Evolutionary conservation across 2,797 vertebrate species (phyloP), one percentile per base, ranked within the genome.

Genomic region (Phoeniculus purpureus): DNA sequence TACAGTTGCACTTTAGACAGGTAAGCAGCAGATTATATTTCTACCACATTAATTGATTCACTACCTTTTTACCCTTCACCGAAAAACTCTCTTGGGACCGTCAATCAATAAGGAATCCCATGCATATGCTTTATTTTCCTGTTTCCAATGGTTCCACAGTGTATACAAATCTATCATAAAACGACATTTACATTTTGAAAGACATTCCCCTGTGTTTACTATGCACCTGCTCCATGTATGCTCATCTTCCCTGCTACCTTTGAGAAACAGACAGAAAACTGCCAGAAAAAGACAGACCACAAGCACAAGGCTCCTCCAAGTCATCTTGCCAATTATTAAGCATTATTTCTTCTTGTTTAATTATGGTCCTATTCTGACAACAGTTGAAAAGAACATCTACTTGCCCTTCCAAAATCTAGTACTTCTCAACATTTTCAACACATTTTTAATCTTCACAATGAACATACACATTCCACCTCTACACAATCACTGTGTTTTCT

Each of bases 171-270:
- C 68, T 27, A 75, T 1, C 4, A 0, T 8, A 87, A 73, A 92
- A 89, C 55, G 83, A 90, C 22, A 95, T 93, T 89, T 95, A 87
- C 91, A 96, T 94, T 95, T 95, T 95, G 94, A 92, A 87, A 84
- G 23, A 75, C 90, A 96, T 60, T 84, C 95, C 81, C 96, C 81
- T 81, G 90, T 93, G 95, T 85, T 95, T 85, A 93, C 81, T 81
- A 74, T 75, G 87, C 94, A 97, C 96, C 94, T 97, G 95, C 70
- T 96, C 45, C 87, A 94, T 61, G 56, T 75, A 94, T 96, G 88
- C 71, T 56, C 92, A 78, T 90, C 92, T 94, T 80, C 89, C 88
- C 62, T 92, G 88, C 26, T 81, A 91, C 71, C 78, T 92, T 72
- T 76, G 70, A 93, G 74, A 95, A 86, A 95, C 20, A 83, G 68